Evolutionary conservation across 2,797 vertebrate genomes (phyloP).

Genomic region (Peromyscus eremicus): DNA sequence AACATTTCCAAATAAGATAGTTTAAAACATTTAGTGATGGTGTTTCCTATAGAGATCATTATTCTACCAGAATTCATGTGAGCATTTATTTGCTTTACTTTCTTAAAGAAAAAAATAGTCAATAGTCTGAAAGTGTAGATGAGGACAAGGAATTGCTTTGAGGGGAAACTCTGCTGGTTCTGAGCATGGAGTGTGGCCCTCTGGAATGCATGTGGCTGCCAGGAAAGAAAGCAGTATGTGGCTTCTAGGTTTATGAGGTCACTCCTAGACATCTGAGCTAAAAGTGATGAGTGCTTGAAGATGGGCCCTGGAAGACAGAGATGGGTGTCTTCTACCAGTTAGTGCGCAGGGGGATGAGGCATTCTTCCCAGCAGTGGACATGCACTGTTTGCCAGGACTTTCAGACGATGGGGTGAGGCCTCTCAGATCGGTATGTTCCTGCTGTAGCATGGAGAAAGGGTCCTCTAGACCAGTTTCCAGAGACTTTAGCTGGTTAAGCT

Average conservation of each 20-base stretch:
- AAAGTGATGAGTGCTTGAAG: neutral
- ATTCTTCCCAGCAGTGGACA: neutral
- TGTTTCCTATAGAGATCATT: neutral
- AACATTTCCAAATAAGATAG: neutral
- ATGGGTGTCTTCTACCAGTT: neutral
- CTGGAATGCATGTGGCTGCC: neutral
- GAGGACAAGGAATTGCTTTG: neutral
- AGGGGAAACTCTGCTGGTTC: neutral
- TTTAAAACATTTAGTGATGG: neutral
- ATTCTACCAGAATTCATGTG: neutral
- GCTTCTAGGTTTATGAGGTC: neutral
- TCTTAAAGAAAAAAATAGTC: conserved; percentile 19
- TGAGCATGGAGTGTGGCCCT: neutral
- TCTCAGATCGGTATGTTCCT: neutral
- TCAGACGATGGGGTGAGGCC: neutral
- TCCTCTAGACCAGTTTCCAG: neutral
- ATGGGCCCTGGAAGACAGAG: neutral
- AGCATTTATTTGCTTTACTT: neutral
- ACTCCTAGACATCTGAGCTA: neutral
- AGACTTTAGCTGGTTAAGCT: neutral
- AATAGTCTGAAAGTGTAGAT: neutral
- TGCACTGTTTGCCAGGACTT: neutral
- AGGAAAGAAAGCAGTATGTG: neutral
- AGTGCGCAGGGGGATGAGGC: neutral
- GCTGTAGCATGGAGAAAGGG: neutral